These are phyloP conservation scores for Eulacestoma nigropectus DNA, from an alignment of 2,113 vertebrate species.

Conservation along the genomic window DNA sequence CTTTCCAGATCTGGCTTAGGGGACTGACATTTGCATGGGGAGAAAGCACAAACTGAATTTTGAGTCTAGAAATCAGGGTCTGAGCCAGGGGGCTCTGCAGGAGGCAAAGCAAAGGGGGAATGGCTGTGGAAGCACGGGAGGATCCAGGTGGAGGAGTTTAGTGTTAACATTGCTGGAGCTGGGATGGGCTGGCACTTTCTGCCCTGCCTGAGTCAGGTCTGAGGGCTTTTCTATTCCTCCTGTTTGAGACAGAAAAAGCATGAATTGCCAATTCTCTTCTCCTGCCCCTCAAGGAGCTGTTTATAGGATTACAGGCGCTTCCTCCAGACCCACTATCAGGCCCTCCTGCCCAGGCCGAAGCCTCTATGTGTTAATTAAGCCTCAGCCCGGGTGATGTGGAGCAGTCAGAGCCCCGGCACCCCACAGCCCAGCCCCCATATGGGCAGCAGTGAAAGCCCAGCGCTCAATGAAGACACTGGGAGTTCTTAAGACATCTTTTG, in stretches of 20 bases:
- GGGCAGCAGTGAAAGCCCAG: constrained; percentile 6
- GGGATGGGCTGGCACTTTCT: neutral
- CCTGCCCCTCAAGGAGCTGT: neutral
- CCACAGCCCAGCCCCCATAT: neutral
- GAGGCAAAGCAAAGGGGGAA: neutral
- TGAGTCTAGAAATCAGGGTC: neutral
- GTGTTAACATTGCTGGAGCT: neutral
- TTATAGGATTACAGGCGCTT: neutral
- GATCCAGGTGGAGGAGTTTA: fast-evolving
- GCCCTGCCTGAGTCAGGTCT: neutral
- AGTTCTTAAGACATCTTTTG: constrained; percentile 61
- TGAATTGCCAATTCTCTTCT: neutral
- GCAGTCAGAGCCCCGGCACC: neutral
- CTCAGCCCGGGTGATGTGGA: neutral
- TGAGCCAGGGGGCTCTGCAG: neutral
- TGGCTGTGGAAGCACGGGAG: neutral
- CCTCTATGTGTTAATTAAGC: constrained; percentile 49
- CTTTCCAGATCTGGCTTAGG: neutral
- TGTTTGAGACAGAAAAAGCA: neutral
- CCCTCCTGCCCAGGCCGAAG: neutral
- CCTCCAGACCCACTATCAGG: neutral
- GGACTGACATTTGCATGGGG: neutral
- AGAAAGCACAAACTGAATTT: neutral
- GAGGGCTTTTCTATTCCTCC: neutral
- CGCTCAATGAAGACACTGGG: constrained; percentile 61